Conservation (phyloP, 1,140 invertebrate genomes). For the Cyclargus thomasi region DNA sequence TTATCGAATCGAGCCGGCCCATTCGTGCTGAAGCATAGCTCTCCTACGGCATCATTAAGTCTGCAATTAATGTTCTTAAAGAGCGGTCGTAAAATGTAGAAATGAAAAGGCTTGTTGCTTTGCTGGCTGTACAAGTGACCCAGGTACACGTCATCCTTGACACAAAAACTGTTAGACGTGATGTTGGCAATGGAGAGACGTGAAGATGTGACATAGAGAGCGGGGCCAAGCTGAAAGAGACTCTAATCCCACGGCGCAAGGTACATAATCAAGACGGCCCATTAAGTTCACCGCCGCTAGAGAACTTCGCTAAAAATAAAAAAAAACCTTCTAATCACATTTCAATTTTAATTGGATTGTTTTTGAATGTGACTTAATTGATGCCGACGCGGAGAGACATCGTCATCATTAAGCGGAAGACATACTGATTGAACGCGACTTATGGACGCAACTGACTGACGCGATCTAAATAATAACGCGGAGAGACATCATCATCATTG, state of each 20-base stretch:
- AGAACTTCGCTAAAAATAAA: slow-evolving; percentile 21
- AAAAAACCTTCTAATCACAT: not conserved
- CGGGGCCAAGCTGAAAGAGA: slow-evolving; percentile 1
- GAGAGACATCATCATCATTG: not conserved
- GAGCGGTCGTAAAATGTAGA: not conserved
- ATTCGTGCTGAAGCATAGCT: no score
- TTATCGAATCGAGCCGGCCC: no score
- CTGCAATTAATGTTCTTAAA: no score
- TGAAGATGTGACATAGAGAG: slow-evolving; percentile 15
- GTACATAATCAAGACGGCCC: not conserved
- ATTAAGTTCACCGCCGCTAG: slow-evolving; percentile 6
- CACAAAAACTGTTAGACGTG: slow-evolving; percentile 29
- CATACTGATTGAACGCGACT: no score
- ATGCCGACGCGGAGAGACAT: not conserved
- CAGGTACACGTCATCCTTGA: slow-evolving; percentile 35
- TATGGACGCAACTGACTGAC: no score
- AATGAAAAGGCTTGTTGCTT: slow-evolving; percentile 3
- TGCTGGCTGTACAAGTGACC: slow-evolving; percentile 29
- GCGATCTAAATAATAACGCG: no score
- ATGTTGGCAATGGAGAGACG: slow-evolving; percentile 21
- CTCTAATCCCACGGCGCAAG: slow-evolving; percentile 6
- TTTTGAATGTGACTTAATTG: slow-evolving; percentile 6
- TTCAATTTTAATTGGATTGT: slow-evolving; percentile 16
- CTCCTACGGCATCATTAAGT: no score
- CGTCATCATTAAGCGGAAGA: not conserved